These are phyloP conservation scores for Elysia crispata DNA, from an alignment of 2,888 invertebrate genomes.

Conservation along the genomic window DNA sequence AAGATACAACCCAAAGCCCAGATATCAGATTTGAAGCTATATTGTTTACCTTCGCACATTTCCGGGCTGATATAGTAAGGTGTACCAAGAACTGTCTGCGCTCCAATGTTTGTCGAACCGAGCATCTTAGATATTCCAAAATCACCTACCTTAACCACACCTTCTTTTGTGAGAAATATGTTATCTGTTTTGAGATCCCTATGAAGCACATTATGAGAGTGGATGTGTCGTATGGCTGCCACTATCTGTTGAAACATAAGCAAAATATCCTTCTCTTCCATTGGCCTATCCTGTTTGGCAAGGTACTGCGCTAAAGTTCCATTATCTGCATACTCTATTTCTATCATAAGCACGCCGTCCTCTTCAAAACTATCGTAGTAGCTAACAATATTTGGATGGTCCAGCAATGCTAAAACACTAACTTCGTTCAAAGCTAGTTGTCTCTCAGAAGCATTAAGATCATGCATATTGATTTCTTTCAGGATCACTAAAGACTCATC, in stretches of 20 bases:
- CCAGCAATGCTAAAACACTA: constrained; percentile 81
- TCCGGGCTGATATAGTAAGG: constrained; percentile 87
- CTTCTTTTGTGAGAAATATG: constrained; percentile 84
- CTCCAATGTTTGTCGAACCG: constrained; percentile 83
- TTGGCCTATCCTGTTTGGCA: constrained; percentile 77
- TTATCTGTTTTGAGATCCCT: constrained; percentile 87
- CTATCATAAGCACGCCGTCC: constrained; percentile 85
- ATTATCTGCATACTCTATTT: constrained; percentile 87
- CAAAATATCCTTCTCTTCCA: constrained; percentile 82
- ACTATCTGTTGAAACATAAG: constrained; percentile 84
- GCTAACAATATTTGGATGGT: constrained; percentile 86
- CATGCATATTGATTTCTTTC: constrained; percentile 86
- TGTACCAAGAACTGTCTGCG: constrained; percentile 85
- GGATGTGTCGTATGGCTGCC: constrained; percentile 85
- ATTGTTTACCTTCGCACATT: constrained; percentile 87
- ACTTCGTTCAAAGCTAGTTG: constrained; percentile 85
- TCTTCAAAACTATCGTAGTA: constrained; percentile 87
- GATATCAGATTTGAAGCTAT: constrained; percentile 87
- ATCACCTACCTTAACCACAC: constrained; percentile 84
- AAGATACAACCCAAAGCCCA: constrained; percentile 88
- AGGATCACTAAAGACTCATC: constrained; percentile 84
- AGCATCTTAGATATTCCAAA: constrained; percentile 88
- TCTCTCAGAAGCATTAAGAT: constrained; percentile 83
- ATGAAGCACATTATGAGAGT: constrained; percentile 83
- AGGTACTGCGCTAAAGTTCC: constrained; percentile 84